Percentiles rank a stretch among this genome's conserved stretches.
Evolutionary conservation across 1,140 invertebrate species (phyloP).

Genomic region (Thaumatotibia leucotreta): DNA sequence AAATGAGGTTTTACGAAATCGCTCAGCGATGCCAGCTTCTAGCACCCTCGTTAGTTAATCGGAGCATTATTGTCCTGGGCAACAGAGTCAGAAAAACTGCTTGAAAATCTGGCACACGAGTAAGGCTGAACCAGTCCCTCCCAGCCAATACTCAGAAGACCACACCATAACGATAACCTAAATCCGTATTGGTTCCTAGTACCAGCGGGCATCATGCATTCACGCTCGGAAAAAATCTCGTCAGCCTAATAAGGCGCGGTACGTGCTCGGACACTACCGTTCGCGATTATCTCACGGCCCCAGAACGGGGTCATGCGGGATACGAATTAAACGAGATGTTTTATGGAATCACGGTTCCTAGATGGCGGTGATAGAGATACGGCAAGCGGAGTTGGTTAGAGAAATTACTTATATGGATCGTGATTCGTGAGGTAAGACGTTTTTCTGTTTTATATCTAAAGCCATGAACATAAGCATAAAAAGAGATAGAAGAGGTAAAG

Average conservation of each 20-base stretch:
- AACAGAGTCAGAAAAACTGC: background rate
- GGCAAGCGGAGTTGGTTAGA: background rate
- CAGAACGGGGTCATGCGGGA: slow-evolving; percentile 55
- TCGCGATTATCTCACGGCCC: slow-evolving; percentile 65
- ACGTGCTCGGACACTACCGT: slow-evolving; percentile 59
- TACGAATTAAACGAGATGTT: slow-evolving; percentile 45
- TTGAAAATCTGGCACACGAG: background rate
- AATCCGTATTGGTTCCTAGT: slow-evolving; percentile 4
- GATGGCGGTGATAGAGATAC: slow-evolving; percentile 45
- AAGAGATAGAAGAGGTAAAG: no score
- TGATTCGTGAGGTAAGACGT: background rate
- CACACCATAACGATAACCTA: background rate
- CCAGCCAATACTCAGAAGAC: background rate
- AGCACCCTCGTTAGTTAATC: no score
- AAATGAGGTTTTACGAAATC: no score
- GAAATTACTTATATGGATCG: background rate
- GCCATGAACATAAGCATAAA: no score
- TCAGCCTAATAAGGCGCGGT: slow-evolving; percentile 55
- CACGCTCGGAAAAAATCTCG: slow-evolving; percentile 47
- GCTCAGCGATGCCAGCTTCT: no score
- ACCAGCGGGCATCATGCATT: slow-evolving; percentile 29
- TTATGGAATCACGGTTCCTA: slow-evolving; percentile 33
- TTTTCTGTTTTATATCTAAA: background rate
- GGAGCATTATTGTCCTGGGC: background rate
- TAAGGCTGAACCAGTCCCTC: background rate